These are phyloP conservation scores for Drosophila eugracilis DNA, from an alignment of 1,140 invertebrate species.

Conservation along the genomic window DNA sequence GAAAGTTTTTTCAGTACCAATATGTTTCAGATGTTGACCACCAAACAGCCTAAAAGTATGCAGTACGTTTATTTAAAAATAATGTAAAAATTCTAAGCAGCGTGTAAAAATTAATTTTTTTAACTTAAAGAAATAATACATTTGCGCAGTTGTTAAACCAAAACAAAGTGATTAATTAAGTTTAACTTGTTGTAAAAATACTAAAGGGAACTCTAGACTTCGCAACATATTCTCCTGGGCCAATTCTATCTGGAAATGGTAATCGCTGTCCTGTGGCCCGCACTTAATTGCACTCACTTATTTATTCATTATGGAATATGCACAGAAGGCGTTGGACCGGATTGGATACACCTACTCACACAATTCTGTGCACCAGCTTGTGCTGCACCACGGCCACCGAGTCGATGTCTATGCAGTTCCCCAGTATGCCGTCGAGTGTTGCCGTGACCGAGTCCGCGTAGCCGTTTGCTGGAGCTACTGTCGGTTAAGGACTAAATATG, in stretches of 20 bases:
- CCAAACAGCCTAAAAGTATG: constrained; percentile 3
- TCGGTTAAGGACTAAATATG: constrained; percentile 5
- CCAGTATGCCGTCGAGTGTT: constrained; percentile 75
- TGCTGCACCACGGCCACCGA: constrained; percentile 83
- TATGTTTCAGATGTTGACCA: neutral
- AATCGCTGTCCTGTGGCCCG: constrained; percentile 1
- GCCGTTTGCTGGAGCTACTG: constrained; percentile 28
- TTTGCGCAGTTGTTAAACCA: neutral
- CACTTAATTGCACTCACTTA: constrained; percentile 66
- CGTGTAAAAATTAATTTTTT: neutral
- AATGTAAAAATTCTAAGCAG: constrained; percentile 1
- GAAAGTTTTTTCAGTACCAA: neutral
- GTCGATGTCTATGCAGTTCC: constrained; percentile 84
- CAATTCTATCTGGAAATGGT: constrained; percentile 2
- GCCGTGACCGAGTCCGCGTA: constrained; percentile 29
- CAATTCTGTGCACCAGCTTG: constrained; percentile 79
- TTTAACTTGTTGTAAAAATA: neutral
- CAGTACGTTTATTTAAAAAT: neutral
- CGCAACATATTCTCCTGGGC: neutral
- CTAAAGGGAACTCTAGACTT: constrained; percentile 11
- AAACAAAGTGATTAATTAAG: neutral
- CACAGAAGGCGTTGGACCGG: constrained; percentile 9
- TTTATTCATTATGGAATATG: constrained; percentile 64
- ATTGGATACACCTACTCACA: constrained; percentile 60
- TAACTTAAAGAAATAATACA: too few species aligned